A percentile compares a stretch with the other conserved stretches of the same genome.
Conservation (phyloP, 2,888 invertebrate genomes). For the Cynaeus angustus region DNA sequence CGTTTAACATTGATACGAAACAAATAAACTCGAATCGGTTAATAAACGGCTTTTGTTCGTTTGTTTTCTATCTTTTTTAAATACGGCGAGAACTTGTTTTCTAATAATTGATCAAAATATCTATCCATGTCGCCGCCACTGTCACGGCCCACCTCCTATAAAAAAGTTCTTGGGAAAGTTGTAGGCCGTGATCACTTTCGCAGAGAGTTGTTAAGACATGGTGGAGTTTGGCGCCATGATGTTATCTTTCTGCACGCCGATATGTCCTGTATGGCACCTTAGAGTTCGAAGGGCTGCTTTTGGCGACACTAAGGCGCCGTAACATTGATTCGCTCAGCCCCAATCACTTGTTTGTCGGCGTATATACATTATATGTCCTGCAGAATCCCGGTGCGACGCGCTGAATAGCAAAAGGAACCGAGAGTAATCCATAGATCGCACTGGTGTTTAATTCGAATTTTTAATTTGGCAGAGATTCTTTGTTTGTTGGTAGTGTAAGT, state of each 20-base stretch:
- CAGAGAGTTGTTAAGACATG: conserved; percentile 34
- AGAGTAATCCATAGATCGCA: no score
- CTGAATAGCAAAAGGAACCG: conserved; percentile 16
- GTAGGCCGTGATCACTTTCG: conserved; percentile 41
- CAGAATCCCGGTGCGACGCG: conserved; percentile 22
- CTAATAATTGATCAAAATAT: conserved; percentile 22
- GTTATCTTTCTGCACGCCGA: conserved; percentile 50
- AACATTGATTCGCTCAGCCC: conserved; percentile 61
- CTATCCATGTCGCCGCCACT: conserved; percentile 1
- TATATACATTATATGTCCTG: conserved; percentile 37
- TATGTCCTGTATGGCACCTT: conserved; percentile 55
- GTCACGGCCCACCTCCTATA: conserved; percentile 2
- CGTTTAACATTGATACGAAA: conserved; percentile 34
- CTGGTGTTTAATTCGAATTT: no score
- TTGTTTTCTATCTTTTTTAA: neutral
- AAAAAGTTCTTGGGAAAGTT: conserved; percentile 25
- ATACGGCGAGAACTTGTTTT: conserved; percentile 10
- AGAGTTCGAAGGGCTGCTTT: conserved; percentile 53
- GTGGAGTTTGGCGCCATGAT: conserved; percentile 50
- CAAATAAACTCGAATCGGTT: conserved; percentile 18
- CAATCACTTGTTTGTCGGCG: conserved; percentile 63
- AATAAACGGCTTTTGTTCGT: neutral
- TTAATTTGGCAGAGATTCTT: no score
- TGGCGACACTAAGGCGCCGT: conserved; percentile 63
- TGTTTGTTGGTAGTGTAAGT: no score